Evolutionary conservation across 2,797 vertebrate genomes (phyloP), one percentile per base, ranked within the genome.

Genomic region (Zalophus californianus): DNA sequence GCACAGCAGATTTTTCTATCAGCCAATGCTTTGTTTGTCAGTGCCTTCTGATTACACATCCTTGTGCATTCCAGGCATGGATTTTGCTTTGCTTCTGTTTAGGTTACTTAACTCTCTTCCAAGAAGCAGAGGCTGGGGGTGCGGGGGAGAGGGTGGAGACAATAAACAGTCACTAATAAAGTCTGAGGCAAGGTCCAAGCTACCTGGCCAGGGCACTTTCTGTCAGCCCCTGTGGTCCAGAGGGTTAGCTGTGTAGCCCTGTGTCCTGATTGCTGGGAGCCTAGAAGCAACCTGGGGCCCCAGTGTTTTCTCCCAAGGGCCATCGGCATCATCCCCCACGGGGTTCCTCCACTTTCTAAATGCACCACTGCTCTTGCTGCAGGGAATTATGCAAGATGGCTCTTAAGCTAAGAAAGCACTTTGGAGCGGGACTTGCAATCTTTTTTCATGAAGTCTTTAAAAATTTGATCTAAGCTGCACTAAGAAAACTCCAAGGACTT

Each of bases 361-460:
- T 56, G 80, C 72, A 35, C 96, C 92, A 73, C 86, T 90, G 62
- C 3, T n/a, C 90, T 86, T 89, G 83, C 77, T 0, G 16, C 41
- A 72, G 23, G 4, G 7, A 96, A 64, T 79, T 72, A 91, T 6
- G 15, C 87, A 96, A 95, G 98, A 98, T 79, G 87, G 96, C 44
- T 97, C 98, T 98, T 66, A 96, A 98, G 98, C 98, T 97, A 98
- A 98, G 98, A 98, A 98, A 98, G 97, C 92, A 97, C 91, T 98
- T 96, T 93, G 90, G 97, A 97, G 96, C 0, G 0, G 82, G 95
- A 86, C 86, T 77, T 98, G 82, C 97, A 86, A 92, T 96, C 97
- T 97, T 92, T 96, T 92, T 95, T 98, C 94, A 93, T 92, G 98
- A 94, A 87, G 88, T 98, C 88, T 95, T 98, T 97, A 94, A 91